Percentiles rank a stretch among this genome's conserved stretches.
phyloP scores from a whole-genome alignment of 2,113 vertebrate species.

The Ammodytes dubius region DNA sequence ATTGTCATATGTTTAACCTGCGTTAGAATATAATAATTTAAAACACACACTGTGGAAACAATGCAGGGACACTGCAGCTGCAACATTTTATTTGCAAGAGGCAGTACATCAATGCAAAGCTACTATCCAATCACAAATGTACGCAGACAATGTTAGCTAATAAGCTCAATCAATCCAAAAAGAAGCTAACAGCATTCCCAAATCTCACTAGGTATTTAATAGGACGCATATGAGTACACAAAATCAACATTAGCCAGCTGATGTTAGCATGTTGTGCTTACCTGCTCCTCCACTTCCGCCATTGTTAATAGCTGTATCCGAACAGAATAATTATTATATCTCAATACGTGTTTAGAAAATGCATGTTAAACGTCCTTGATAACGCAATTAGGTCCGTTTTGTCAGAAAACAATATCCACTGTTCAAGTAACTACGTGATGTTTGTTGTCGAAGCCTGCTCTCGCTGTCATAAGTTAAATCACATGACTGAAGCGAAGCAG shows the following conservation, averaged over 20 bases:
- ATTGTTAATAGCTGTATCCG: conserved; percentile 71
- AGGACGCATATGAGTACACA: not conserved
- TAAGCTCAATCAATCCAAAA: not conserved
- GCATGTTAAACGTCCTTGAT: not conserved
- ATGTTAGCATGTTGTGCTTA: conserved; percentile 76
- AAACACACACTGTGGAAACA: not conserved
- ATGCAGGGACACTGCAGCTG: not conserved
- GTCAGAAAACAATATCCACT: not conserved
- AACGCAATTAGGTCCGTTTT: not conserved
- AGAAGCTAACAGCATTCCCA: not conserved
- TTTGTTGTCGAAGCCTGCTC: conserved; percentile 53
- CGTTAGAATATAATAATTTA: not conserved
- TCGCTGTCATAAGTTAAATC: conserved; percentile 72
- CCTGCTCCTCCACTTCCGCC: conserved; percentile 91
- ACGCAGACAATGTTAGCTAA: not conserved
- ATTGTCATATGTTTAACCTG: not conserved
- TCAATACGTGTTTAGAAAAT: not conserved
- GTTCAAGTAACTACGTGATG: not conserved
- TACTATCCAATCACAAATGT: not conserved
- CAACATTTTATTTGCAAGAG: not conserved
- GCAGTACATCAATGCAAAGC: not conserved
- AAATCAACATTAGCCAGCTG: conserved; percentile 49
- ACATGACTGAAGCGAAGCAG: conserved; percentile 79
- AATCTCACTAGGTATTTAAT: not conserved
- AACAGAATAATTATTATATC: not conserved